Evolutionary conservation across 2,888 invertebrate genomes (phyloP).

Genomic region (Scaptomyza flava): DNA sequence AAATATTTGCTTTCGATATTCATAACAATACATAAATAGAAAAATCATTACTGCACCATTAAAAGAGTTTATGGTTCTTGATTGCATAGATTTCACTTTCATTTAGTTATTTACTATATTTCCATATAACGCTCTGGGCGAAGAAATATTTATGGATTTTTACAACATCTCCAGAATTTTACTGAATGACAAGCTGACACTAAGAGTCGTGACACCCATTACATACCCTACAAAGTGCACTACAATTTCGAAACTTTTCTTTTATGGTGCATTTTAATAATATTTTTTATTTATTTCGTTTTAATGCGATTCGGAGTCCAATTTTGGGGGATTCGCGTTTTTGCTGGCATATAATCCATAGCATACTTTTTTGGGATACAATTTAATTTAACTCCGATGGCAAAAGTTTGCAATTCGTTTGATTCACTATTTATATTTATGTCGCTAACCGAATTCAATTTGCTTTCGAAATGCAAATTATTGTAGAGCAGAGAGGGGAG

Average conservation of each 20-base stretch:
- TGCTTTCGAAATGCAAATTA: conserved; percentile 37
- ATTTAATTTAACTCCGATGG: conserved; percentile 64
- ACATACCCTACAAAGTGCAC: conserved; percentile 7
- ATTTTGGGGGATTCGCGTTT: background rate
- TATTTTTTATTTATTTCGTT: conserved; percentile 17
- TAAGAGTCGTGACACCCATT: conserved; percentile 12
- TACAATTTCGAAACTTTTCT: conserved; percentile 10
- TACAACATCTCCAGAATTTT: background rate
- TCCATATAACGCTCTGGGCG: background rate
- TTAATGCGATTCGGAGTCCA: conserved; percentile 18
- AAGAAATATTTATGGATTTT: conserved; percentile 6
- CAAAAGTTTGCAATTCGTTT: conserved; percentile 60
- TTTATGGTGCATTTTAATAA: conserved; percentile 19
- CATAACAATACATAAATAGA: background rate
- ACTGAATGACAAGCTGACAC: conserved; percentile 3
- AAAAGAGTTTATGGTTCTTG: background rate
- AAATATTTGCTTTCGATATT: no score
- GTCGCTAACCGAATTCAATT: conserved; percentile 71
- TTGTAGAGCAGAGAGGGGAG: conserved; percentile 12
- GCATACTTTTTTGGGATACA: conserved; percentile 50
- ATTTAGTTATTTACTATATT: background rate
- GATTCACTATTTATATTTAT: conserved; percentile 73
- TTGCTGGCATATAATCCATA: conserved; percentile 12
- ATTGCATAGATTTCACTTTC: background rate
- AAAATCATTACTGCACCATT: background rate